phyloP scores from a whole-genome alignment of 2,797 vertebrate species.

The Tachyglossus aculeatus region DNA sequence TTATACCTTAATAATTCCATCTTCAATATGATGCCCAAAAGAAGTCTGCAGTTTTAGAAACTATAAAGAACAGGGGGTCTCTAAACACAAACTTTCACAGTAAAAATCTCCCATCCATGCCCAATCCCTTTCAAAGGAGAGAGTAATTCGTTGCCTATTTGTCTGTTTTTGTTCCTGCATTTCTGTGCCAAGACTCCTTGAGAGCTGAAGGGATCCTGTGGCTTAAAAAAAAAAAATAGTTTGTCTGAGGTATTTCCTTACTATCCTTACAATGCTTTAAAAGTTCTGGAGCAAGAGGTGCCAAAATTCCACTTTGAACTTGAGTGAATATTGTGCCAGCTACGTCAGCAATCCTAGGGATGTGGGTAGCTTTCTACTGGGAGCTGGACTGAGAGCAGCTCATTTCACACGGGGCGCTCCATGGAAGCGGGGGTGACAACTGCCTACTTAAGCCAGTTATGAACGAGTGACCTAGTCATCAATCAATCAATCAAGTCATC shows the following conservation, averaged over 20 bases:
- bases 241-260: neutral
- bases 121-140: too few relatives aligned
- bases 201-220: neutral
- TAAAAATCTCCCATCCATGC: too few relatives aligned
- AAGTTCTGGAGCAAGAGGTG: neutral
- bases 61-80: too few relatives aligned
- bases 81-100: too few relatives aligned
- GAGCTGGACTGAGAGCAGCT: neutral
- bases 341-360: neutral
- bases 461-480: neutral
- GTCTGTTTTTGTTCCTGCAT: too few relatives aligned
- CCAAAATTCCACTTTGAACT: neutral
- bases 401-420: neutral
- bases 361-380: neutral
- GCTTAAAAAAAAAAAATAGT: too few relatives aligned
- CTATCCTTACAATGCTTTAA: neutral
- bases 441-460: rapidly evolving
- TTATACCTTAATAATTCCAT: neutral
- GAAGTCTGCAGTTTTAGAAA: neutral
- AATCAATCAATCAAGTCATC: too few relatives aligned
- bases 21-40: neutral
- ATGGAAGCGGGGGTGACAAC: neutral
- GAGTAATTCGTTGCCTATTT: too few relatives aligned
- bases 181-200: neutral
- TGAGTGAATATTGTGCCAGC: neutral